phyloP scores from a whole-genome alignment of 92 coral and sea anemone species.

The Epizoanthus stellaris region DNA sequence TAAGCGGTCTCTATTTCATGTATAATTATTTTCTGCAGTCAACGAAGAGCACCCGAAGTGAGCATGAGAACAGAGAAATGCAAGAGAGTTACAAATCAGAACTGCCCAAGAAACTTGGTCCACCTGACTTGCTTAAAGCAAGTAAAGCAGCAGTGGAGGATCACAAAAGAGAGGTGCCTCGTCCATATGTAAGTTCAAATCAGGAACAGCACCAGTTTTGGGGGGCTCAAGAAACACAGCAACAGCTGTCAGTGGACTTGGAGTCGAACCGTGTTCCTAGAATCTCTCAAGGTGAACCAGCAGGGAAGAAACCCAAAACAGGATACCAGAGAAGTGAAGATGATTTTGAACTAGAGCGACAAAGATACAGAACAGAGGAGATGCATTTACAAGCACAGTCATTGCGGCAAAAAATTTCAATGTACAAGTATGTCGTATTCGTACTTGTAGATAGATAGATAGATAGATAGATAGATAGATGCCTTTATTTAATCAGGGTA shows the following conservation, averaged over 20 bases:
- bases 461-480: neutral
- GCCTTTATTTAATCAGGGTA: neutral
- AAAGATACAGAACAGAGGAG: constrained; percentile 67
- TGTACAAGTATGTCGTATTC: constrained; percentile 65
- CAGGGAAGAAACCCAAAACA: constrained; percentile 70
- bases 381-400: constrained; percentile 68
- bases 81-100: constrained; percentile 4
- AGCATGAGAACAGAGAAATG: neutral
- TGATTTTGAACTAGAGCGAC: constrained; percentile 62
- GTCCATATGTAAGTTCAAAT: neutral
- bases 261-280: constrained; percentile 41
- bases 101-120: neutral
- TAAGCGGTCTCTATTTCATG: too few relatives aligned
- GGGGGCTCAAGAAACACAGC: neutral
- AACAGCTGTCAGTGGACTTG: constrained; percentile 2
- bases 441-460: neutral
- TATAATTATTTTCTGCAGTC: neutral
- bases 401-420: constrained; percentile 66
- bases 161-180: neutral
- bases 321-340: constrained; percentile 58
- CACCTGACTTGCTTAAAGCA: neutral
- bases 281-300: constrained; percentile 63
- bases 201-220: neutral
- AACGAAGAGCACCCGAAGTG: constrained; percentile 4
- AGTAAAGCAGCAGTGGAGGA: neutral